Evolutionary conservation across 2,888 invertebrate species (phyloP), one percentile per base, ranked within the genome.

Genomic region (Aphodius granarius): DNA sequence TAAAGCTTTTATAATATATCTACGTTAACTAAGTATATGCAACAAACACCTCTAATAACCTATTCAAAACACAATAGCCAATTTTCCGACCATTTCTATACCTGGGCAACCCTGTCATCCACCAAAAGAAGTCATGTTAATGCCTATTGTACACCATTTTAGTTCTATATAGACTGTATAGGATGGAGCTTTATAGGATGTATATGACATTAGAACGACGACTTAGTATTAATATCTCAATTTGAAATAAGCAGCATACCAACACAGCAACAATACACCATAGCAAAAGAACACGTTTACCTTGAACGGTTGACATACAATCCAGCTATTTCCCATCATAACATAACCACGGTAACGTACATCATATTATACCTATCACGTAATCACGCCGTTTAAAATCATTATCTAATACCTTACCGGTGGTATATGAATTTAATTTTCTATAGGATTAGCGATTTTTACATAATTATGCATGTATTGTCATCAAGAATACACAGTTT

Each of bases 281-380:
- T 20, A 43, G 43, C 43, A 1, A 43, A 43, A 68, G 68, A 68
- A 68, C 21, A 21, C 20, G 68, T 68, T 68, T 68, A 20, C 68
- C 68, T 68, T 68, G 68, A 68, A 68, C 68, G 22, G 20, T 9
- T 20, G 68, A 68, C 68, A 68, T 68, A 68, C 13, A 68, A 68
- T 68, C 21, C 21, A 43, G 43, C 43, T 43, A 9, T 20, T 68
- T 19, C 20, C 9, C 68, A 68, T 19, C 19, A 65, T 65, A 9
- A 65, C n/a, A n/a, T 68, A 68, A 68, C 21, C 6, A 13, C 43
- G 43, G 43, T 43, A 43, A 43, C 43, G 43, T 13, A 43, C 43
- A 43, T 43, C 43, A 43, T 43, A 43, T n/a, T n/a, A n/a, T n/a
- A n/a, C n/a, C n/a, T n/a, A n/a, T 43, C 43, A 43, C 43, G 43